phyloP scores from a whole-genome alignment of 2,113 vertebrate species.

The Oncorhynchus kisutch region DNA sequence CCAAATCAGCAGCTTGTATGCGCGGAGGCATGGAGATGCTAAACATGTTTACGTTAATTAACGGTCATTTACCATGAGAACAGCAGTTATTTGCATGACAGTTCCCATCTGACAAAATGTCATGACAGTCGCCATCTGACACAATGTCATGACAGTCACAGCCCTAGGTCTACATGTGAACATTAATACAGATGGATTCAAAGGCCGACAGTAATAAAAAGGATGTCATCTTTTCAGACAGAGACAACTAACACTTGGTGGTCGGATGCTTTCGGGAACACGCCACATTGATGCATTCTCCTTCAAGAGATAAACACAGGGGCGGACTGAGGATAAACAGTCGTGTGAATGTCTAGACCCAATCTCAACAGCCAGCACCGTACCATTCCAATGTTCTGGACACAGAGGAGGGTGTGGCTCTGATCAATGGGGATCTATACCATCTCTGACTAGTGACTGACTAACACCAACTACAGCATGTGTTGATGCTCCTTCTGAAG shows the following conservation, averaged over 20 bases:
- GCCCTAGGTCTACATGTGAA: constrained; percentile 17
- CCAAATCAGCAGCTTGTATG: too few species aligned
- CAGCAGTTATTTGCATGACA: too few species aligned
- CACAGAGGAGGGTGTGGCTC: background rate
- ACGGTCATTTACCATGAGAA: too few species aligned
- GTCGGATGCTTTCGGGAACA: constrained; percentile 23
- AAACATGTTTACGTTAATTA: too few species aligned
- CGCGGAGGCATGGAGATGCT: too few species aligned
- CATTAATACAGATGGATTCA: constrained; percentile 56
- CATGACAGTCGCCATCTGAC: too few species aligned
- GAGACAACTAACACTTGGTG: constrained; percentile 42
- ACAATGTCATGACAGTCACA: too few species aligned
- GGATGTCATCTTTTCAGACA: constrained; percentile 24
- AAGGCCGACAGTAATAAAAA: constrained; percentile 30
- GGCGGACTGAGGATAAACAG: constrained; percentile 1
- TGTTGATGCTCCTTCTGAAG: background rate
- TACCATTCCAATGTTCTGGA: constrained; percentile 14
- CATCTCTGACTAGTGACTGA: background rate
- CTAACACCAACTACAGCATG: background rate
- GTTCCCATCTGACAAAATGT: too few species aligned
- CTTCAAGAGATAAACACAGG: constrained; percentile 35
- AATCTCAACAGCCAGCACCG: constrained; percentile 5
- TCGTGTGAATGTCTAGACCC: constrained; percentile 12
- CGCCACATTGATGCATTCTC: constrained; percentile 32
- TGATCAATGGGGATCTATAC: background rate